A percentile compares a stretch with the other conserved stretches of the same genome.
These are phyloP conservation scores for Papilio xuthus DNA, from an alignment of 1,140 invertebrate genomes.

Conservation along the genomic window DNA sequence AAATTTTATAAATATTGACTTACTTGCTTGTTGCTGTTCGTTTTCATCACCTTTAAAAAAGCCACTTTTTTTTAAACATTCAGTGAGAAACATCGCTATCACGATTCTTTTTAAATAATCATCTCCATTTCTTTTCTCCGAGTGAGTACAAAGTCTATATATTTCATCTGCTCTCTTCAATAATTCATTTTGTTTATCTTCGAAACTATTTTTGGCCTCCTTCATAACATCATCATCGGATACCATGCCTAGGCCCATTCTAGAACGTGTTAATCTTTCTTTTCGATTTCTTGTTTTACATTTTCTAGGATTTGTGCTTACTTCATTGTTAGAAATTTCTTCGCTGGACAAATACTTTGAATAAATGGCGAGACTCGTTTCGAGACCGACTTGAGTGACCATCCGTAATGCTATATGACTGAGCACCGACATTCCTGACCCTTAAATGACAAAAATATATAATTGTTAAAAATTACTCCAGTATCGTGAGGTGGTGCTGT, in stretches of 20 bases:
- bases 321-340: slow-evolving; percentile 60
- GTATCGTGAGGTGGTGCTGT: background rate
- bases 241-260: slow-evolving; percentile 60
- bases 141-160: slow-evolving; percentile 87
- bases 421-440: slow-evolving; percentile 91
- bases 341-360: slow-evolving; percentile 70
- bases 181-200: slow-evolving; percentile 60
- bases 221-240: slow-evolving; percentile 55
- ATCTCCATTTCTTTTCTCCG: slow-evolving; percentile 82
- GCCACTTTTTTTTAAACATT: slow-evolving; percentile 84
- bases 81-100: slow-evolving; percentile 89
- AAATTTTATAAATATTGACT: background rate
- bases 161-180: slow-evolving; percentile 75
- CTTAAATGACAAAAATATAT: slow-evolving; percentile 56
- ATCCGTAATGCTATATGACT: slow-evolving; percentile 89
- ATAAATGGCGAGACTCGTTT: slow-evolving; percentile 80
- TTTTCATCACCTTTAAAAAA: slow-evolving; percentile 81
- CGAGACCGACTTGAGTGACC: slow-evolving; percentile 84
- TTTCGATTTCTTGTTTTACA: slow-evolving; percentile 74
- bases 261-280: slow-evolving; percentile 71
- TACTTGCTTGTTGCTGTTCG: slow-evolving; percentile 57
- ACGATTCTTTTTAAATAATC: slow-evolving; percentile 90
- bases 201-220: slow-evolving; percentile 49
- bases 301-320: slow-evolving; percentile 65
- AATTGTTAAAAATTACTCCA: background rate